Evolutionary conservation across 2,797 vertebrate genomes (phyloP).

Genomic region (Arnoldichthys spilopterus): DNA sequence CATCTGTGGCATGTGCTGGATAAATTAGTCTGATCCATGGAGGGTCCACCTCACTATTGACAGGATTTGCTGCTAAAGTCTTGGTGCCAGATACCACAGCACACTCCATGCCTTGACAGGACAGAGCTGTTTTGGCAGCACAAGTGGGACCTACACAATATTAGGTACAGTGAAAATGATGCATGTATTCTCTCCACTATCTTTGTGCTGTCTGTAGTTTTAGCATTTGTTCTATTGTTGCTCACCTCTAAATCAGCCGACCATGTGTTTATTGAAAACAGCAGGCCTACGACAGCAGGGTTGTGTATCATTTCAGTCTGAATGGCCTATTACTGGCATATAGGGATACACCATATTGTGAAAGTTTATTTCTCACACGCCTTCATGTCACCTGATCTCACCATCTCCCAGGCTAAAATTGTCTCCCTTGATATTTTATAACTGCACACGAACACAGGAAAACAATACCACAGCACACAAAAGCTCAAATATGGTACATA

Average conservation of each 20-base stretch:
- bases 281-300: background rate
- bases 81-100: too few species aligned
- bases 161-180: background rate
- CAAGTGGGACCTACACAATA: too few species aligned
- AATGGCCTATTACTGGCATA: background rate
- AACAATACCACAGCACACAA: too few species aligned
- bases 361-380: background rate
- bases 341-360: background rate
- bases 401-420: background rate
- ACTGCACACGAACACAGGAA: background rate
- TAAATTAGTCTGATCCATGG: too few species aligned
- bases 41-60: too few species aligned
- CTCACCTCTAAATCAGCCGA: background rate
- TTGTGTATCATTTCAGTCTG: background rate
- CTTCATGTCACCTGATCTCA: background rate
- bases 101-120: too few species aligned
- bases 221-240: background rate
- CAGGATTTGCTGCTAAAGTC: too few species aligned
- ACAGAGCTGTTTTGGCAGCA: too few species aligned
- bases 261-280: background rate
- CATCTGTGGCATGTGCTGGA: too few species aligned
- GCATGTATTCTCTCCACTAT: background rate
- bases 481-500: too few species aligned
- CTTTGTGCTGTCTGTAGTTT: too few species aligned
- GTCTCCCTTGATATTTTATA: background rate